These are phyloP conservation scores for Heteromurus nitidus DNA, from an alignment of 2,888 invertebrate species.

Conservation along the genomic window DNA sequence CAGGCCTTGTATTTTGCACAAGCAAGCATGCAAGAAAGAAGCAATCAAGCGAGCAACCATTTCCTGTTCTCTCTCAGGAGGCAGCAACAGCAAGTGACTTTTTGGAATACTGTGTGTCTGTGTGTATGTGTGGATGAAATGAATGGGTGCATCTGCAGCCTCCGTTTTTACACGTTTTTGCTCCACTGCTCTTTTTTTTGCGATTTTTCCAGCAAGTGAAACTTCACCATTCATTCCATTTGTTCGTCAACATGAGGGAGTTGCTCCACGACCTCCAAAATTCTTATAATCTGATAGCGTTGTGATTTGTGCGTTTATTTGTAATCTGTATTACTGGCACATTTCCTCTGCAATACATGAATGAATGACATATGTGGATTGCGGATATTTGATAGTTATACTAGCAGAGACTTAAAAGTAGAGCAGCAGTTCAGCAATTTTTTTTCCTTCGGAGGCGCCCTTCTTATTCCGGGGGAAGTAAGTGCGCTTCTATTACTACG, in stretches of 20 bases:
- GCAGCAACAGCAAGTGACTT: slow-evolving; percentile 23
- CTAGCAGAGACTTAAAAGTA: too few species aligned
- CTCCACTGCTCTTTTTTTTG: slow-evolving; percentile 22
- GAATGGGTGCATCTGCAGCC: too few species aligned
- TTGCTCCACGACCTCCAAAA: slow-evolving; percentile 33
- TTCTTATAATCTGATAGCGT: slow-evolving; percentile 49
- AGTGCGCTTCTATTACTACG: too few species aligned
- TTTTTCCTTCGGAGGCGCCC: too few species aligned
- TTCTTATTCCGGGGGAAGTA: too few species aligned
- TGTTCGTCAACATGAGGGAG: slow-evolving; percentile 5
- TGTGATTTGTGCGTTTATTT: slow-evolving; percentile 35
- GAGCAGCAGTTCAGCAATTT: too few species aligned
- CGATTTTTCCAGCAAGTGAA: slow-evolving; percentile 35
- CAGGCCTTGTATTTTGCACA: slow-evolving; percentile 46
- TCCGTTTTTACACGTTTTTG: slow-evolving; percentile 50
- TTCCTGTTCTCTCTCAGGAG: slow-evolving; percentile 36
- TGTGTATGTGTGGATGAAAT: slow-evolving; percentile 23
- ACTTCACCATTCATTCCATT: slow-evolving; percentile 1
- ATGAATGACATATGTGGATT: too few species aligned
- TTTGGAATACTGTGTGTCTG: slow-evolving; percentile 32
- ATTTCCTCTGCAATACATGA: too few species aligned
- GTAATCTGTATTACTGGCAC: not conserved
- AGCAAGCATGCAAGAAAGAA: slow-evolving; percentile 59
- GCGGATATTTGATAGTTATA: too few species aligned
- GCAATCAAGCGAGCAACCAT: slow-evolving; percentile 64